phyloP scores from a whole-genome alignment of 2,113 vertebrate genomes.

The Plectropomus leopardus region DNA sequence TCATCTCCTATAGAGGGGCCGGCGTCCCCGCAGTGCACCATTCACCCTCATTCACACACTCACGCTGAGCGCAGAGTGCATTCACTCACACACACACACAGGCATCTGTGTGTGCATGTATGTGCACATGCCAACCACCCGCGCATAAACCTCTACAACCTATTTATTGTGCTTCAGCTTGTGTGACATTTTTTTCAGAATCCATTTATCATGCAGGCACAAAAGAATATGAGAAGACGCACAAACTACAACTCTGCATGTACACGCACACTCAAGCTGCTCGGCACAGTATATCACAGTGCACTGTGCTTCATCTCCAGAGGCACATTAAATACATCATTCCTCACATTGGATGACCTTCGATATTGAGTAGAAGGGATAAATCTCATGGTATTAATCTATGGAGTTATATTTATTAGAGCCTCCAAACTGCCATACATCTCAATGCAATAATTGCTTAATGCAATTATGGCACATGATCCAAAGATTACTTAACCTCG shows the following conservation, averaged over 20 bases:
- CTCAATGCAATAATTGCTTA: too few relatives aligned
- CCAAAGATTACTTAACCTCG: not conserved
- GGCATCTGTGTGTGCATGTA: constrained; percentile 33
- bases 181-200: constrained; percentile 49
- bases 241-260: constrained; percentile 29
- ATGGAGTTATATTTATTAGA: not conserved
- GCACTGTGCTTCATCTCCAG: constrained; percentile 21
- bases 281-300: constrained; percentile 35
- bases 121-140: constrained; percentile 17
- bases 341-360: constrained; percentile 2
- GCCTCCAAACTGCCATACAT: not conserved
- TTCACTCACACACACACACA: constrained; percentile 35
- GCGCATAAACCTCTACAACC: constrained; percentile 28
- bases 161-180: constrained; percentile 47
- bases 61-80: constrained; percentile 60
- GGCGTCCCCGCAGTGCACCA: constrained; percentile 60
- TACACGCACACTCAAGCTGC: constrained; percentile 35
- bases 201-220: constrained; percentile 59
- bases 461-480: not conserved
- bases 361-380: not conserved
- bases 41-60: constrained; percentile 60
- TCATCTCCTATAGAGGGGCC: constrained; percentile 68
- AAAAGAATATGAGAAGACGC: constrained; percentile 33
- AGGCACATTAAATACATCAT: constrained; percentile 18
- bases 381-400: not conserved